These are phyloP conservation scores for Mirza zaza DNA, from an alignment of 2,113 vertebrate genomes.

Conservation along the genomic window DNA sequence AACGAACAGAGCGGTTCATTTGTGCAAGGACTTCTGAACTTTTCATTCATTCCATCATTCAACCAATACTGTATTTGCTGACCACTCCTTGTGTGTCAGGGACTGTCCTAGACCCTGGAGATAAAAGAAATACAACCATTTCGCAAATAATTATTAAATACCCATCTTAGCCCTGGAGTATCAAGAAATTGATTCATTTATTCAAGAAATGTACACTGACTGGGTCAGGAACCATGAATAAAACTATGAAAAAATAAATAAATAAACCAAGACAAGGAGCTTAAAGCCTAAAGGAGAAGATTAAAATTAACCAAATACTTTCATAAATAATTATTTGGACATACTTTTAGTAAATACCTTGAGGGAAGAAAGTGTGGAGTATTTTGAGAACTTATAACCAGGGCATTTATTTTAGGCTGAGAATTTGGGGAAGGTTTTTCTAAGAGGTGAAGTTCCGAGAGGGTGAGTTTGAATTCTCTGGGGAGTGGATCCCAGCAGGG, in stretches of 20 bases:
- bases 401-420: background rate
- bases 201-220: background rate
- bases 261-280: background rate
- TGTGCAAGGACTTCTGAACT: background rate
- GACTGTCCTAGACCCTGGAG: background rate
- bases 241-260: background rate
- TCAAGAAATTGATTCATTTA: background rate
- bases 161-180: background rate
- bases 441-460: background rate
- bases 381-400: slow-evolving; percentile 36
- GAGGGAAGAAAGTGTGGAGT: background rate
- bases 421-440: background rate
- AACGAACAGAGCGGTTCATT: background rate
- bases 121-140: background rate
- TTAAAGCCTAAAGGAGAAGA: slow-evolving; percentile 7
- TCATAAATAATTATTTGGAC: slow-evolving; percentile 32
- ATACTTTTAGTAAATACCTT: slow-evolving; percentile 15
- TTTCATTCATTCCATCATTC: background rate
- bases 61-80: background rate
- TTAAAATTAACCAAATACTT: background rate
- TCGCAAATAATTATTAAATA: background rate
- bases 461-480: background rate
- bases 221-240: background rate
- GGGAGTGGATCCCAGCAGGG: background rate
- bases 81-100: background rate